Evolutionary conservation across 2,113 vertebrate genomes (phyloP).

Genomic region (Casuarius casuarius): DNA sequence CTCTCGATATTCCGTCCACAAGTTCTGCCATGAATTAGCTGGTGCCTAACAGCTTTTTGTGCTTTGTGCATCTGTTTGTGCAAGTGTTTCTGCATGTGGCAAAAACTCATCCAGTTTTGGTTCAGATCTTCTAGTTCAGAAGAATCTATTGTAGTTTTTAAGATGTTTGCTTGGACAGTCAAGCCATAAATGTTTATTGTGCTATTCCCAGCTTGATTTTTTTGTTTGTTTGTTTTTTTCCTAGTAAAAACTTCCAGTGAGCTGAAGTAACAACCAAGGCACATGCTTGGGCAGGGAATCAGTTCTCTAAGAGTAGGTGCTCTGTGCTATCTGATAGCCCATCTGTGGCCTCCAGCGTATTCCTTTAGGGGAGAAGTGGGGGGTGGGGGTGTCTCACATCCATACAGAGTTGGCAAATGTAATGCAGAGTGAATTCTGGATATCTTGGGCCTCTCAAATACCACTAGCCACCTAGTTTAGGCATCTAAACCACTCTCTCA

Average conservation of each 20-base stretch:
- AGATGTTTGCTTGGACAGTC: neutral
- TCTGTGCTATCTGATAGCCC: neutral
- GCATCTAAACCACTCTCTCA: neutral
- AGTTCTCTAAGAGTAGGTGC: neutral
- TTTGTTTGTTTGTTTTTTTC: neutral
- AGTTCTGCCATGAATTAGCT: neutral
- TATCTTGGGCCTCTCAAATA: neutral
- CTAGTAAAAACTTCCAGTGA: neutral
- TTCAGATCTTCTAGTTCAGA: neutral
- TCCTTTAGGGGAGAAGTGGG: neutral
- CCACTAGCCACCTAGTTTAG: neutral
- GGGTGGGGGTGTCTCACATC: rapidly evolving
- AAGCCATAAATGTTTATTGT: neutral
- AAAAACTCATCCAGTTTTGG: neutral
- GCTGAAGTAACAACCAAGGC: neutral
- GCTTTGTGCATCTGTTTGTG: no score
- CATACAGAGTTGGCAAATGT: neutral
- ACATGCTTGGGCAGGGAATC: neutral
- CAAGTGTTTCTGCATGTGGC: neutral
- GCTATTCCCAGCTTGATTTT: neutral
- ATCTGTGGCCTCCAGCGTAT: neutral
- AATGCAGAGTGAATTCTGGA: neutral
- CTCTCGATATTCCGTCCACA: neutral
- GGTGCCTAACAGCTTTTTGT: neutral
- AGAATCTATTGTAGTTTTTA: neutral